These are phyloP conservation scores for Anoplophora glabripennis DNA, from an alignment of 1,140 invertebrate genomes.

Conservation along the genomic window DNA sequence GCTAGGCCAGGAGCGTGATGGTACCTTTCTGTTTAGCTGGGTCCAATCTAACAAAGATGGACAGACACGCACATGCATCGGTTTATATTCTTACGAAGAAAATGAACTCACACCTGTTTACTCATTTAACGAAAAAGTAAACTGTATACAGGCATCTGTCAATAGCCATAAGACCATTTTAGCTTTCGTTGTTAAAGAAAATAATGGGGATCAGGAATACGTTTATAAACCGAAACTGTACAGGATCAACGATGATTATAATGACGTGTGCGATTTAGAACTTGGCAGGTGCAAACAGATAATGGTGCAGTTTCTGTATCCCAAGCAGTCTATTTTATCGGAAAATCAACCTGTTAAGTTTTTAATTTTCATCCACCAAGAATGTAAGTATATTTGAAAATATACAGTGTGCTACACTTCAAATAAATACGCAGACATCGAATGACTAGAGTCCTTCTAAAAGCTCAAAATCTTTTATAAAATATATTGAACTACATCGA, in stretches of 20 bases:
- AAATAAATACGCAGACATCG: no score
- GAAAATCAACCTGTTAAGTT: constrained; percentile 66
- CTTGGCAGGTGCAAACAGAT: constrained; percentile 61
- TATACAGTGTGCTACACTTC: no score
- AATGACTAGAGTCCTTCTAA: no score
- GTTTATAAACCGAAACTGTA: constrained; percentile 59
- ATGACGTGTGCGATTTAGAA: constrained; percentile 53
- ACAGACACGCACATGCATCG: constrained; percentile 49
- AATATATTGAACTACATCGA: not conserved
- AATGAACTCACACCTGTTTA: constrained; percentile 60
- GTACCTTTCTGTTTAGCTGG: constrained; percentile 68
- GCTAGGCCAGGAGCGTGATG: constrained; percentile 72
- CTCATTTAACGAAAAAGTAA: constrained; percentile 60
- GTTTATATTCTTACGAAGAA: constrained; percentile 54
- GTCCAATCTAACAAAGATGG: constrained; percentile 51
- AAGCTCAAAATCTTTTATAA: not conserved
- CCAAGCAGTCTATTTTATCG: constrained; percentile 59
- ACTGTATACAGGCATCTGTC: constrained; percentile 75
- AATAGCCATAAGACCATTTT: constrained; percentile 51
- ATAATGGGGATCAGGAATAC: constrained; percentile 5
- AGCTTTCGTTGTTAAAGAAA: constrained; percentile 14
- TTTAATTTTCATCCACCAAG: constrained; percentile 72
- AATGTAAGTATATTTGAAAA: constrained; percentile 61
- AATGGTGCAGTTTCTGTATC: constrained; percentile 75
- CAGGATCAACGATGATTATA: constrained; percentile 53